phyloP scores from a whole-genome alignment of 2,888 invertebrate species.

The Hoplodrina ambigua region DNA sequence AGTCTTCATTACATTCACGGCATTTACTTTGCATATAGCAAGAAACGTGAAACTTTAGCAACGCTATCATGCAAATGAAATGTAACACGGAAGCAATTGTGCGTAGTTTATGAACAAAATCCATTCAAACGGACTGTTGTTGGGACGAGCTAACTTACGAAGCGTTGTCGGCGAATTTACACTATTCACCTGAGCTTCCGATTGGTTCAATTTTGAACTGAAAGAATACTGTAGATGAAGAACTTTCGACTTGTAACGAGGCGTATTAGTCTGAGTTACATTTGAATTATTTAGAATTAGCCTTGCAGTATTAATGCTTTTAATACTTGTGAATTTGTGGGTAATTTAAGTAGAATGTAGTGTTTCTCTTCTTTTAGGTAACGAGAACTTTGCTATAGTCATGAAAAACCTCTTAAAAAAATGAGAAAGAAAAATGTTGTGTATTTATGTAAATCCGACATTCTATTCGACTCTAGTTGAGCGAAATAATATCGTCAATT shows the following conservation, averaged over 20 bases:
- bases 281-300: too few relatives aligned
- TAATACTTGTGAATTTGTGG: too few relatives aligned
- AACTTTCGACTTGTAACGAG: not conserved
- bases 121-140: constrained; percentile 44
- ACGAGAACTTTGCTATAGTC: too few relatives aligned
- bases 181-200: constrained; percentile 29
- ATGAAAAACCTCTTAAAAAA: too few relatives aligned
- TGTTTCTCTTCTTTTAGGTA: too few relatives aligned
- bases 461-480: not conserved
- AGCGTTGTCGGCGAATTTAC: constrained; percentile 26
- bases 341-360: too few relatives aligned
- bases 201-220: constrained; percentile 33
- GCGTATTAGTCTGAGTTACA: too few relatives aligned
- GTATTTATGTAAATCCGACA: not conserved
- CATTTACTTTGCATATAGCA: constrained; percentile 51
- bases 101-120: constrained; percentile 64
- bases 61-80: constrained; percentile 63
- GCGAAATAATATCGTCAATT: not conserved
- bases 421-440: too few relatives aligned
- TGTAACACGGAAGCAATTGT: constrained; percentile 61
- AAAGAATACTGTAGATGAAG: constrained; percentile 14
- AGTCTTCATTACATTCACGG: constrained; percentile 47
- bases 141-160: constrained; percentile 36
- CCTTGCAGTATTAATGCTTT: too few relatives aligned
- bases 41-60: constrained; percentile 57